phyloP scores from a whole-genome alignment of 2,113 vertebrate species.

The Sebastes fasciatus region DNA sequence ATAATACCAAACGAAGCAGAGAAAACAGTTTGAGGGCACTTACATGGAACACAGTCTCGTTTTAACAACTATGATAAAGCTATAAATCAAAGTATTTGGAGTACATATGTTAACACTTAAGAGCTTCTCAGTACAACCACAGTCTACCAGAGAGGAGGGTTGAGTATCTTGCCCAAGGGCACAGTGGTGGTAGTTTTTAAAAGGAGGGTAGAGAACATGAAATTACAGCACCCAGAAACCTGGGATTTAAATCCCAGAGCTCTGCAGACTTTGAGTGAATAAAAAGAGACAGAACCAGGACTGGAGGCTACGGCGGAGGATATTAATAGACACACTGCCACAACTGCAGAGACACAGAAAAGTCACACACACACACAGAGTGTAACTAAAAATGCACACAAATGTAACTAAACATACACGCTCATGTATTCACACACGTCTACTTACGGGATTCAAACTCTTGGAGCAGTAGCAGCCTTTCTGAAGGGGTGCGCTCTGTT shows the following conservation, averaged over 20 bases:
- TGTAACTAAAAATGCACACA: slow-evolving; percentile 57
- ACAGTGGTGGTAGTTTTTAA: slow-evolving; percentile 33
- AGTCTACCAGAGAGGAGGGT: neutral
- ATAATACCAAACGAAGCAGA: slow-evolving; percentile 17
- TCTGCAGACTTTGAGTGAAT: slow-evolving; percentile 55
- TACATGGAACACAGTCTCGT: neutral
- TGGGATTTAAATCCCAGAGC: slow-evolving; percentile 71
- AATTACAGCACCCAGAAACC: slow-evolving; percentile 70
- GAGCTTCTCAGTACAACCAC: slow-evolving; percentile 6
- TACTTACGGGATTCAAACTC: slow-evolving; percentile 98
- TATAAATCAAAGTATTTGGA: neutral
- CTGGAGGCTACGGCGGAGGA: slow-evolving; percentile 62
- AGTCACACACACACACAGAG: slow-evolving; percentile 22
- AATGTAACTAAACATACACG: slow-evolving; percentile 49
- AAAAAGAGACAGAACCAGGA: slow-evolving; percentile 66
- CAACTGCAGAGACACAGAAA: slow-evolving; percentile 47
- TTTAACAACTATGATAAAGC: neutral
- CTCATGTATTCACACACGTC: slow-evolving; percentile 19
- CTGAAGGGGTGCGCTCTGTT: slow-evolving; percentile 89
- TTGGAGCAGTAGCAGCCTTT: slow-evolving; percentile 88
- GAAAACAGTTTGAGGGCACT: slow-evolving; percentile 15
- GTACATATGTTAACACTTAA: neutral
- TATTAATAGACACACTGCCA: slow-evolving; percentile 65
- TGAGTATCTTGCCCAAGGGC: slow-evolving; percentile 36
- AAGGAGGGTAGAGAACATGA: slow-evolving; percentile 48